A percentile compares a stretch with the other conserved stretches of the same genome.
Evolutionary conservation across 2,797 vertebrate genomes (phyloP).

Genomic region (Sparus aurata): DNA sequence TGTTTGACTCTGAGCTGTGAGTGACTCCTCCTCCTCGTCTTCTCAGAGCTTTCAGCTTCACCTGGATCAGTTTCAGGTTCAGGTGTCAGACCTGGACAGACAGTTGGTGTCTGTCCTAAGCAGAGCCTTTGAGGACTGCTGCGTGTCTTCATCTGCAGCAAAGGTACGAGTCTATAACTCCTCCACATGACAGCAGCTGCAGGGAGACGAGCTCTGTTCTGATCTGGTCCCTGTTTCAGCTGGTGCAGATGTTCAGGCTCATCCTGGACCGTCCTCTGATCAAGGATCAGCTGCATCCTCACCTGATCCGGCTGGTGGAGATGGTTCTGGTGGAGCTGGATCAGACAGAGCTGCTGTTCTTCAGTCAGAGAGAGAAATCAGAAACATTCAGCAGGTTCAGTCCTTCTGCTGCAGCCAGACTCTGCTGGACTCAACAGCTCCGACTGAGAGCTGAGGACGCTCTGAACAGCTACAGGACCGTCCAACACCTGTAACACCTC

Average conservation of each 20-base stretch:
- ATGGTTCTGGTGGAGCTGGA: conserved; percentile 81
- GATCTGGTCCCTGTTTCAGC: conserved; percentile 59
- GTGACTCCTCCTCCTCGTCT: not conserved
- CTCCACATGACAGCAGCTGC: not conserved
- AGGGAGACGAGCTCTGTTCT: not conserved
- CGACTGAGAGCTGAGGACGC: not conserved
- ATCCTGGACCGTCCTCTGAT: conserved; percentile 83
- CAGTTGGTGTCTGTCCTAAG: conserved; percentile 83
- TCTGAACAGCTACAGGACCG: not conserved
- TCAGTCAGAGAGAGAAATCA: conserved; percentile 40
- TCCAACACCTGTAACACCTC: conserved; percentile 32
- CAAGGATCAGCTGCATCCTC: conserved; percentile 68
- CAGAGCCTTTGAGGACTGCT: conserved; percentile 79
- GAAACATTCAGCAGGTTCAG: not conserved
- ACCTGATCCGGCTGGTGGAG: conserved; percentile 73
- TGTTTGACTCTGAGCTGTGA: not conserved
- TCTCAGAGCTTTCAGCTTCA: conserved; percentile 22
- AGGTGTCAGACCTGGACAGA: conserved; percentile 82
- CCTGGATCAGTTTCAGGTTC: conserved; percentile 76
- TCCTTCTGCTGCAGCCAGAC: not conserved
- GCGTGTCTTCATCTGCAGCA: conserved; percentile 52
- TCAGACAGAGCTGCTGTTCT: conserved; percentile 72
- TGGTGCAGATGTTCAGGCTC: conserved; percentile 84
- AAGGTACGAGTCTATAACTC: conserved; percentile 73
- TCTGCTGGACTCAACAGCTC: conserved; percentile 40